These are phyloP conservation scores for Ophioninae sp. DNA, from an alignment of 2,888 invertebrate species.

Conservation along the genomic window DNA sequence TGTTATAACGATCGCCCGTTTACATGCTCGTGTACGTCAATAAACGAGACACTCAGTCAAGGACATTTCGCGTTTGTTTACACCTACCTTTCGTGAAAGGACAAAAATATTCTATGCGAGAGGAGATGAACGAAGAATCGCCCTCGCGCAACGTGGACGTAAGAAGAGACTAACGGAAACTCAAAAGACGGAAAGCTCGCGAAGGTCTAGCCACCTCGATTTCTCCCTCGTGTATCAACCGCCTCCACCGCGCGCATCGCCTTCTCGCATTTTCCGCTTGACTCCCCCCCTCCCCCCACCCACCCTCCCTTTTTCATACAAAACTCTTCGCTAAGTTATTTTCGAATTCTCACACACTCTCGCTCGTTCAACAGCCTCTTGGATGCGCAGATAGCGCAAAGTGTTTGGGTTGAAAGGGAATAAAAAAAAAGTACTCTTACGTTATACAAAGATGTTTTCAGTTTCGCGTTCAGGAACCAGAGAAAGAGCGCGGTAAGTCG, in stretches of 20 bases:
- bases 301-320: slow-evolving; percentile 43
- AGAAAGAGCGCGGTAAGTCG: background rate
- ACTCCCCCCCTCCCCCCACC: slow-evolving; percentile 40
- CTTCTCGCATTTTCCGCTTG: slow-evolving; percentile 37
- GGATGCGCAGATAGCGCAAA: slow-evolving; percentile 33
- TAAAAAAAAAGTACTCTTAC: slow-evolving; percentile 1
- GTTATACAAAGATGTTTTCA: slow-evolving; percentile 24
- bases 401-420: slow-evolving; percentile 13
- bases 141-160: slow-evolving; percentile 70
- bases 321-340: slow-evolving; percentile 58
- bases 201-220: slow-evolving; percentile 62
- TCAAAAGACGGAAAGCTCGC: slow-evolving; percentile 73
- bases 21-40: background rate
- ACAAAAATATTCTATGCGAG: slow-evolving; percentile 5
- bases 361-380: slow-evolving; percentile 58
- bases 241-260: slow-evolving; percentile 49
- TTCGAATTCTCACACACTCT: slow-evolving; percentile 51
- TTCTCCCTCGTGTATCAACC: slow-evolving; percentile 18
- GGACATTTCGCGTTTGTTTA: background rate
- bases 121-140: slow-evolving; percentile 7
- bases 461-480: background rate
- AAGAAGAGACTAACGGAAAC: slow-evolving; percentile 75
- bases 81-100: slow-evolving; percentile 56
- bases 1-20: background rate
- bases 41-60: background rate